Percentiles rank a stretch among this genome's conserved stretches.
Evolutionary conservation across 1,140 invertebrate species (phyloP).

Genomic region (Stenopsyche tienmushanensis): DNA sequence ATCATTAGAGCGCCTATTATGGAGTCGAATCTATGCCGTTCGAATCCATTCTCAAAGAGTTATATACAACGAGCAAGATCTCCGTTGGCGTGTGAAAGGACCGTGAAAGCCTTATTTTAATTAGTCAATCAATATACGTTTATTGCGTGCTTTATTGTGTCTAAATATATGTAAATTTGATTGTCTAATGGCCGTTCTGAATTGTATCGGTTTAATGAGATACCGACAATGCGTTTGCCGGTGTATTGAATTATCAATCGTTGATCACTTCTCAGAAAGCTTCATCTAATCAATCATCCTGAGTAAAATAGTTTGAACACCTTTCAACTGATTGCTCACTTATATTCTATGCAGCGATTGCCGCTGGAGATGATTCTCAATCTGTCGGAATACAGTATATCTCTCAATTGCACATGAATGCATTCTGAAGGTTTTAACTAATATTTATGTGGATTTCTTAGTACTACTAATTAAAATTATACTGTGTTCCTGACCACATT

Average conservation of each 20-base stretch:
- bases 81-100: not conserved
- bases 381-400: too few species aligned
- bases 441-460: too few species aligned
- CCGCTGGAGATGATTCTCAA: not conserved
- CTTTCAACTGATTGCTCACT: slow-evolving; percentile 38
- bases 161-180: not conserved
- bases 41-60: too few species aligned
- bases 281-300: slow-evolving; percentile 32
- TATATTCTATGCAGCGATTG: slow-evolving; percentile 14
- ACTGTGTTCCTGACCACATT: too few species aligned
- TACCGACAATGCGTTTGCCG: too few species aligned
- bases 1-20: too few species aligned
- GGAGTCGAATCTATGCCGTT: too few species aligned
- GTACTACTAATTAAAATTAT: too few species aligned
- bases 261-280: not conserved
- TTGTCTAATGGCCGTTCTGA: not conserved
- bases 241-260: slow-evolving; percentile 18
- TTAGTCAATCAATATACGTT: not conserved
- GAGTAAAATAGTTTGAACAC: slow-evolving; percentile 26
- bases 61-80: not conserved
- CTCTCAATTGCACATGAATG: too few species aligned
- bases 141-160: not conserved
- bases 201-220: too few species aligned
- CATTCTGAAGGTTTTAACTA: too few species aligned
- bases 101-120: not conserved